Conservation (phyloP, 1,140 invertebrate genomes). For the Adoxophyes honmai region DNA sequence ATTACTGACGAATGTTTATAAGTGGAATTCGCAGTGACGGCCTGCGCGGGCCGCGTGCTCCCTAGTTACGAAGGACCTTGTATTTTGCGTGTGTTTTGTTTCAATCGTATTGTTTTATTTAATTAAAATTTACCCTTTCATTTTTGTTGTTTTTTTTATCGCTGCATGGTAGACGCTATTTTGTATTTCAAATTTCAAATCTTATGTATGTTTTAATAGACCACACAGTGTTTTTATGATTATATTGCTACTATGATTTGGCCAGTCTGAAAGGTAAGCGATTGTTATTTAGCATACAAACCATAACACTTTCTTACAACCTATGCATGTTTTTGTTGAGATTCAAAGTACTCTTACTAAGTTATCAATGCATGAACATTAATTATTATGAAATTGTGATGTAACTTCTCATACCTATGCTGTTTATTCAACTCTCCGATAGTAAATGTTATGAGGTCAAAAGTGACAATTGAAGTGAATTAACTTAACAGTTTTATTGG, state of each 20-base stretch:
- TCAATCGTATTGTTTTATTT: constrained; percentile 55
- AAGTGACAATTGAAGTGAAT: too few species aligned
- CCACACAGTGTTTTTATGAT: constrained; percentile 14
- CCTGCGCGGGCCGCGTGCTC: constrained; percentile 35
- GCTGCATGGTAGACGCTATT: constrained; percentile 66
- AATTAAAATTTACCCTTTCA: constrained; percentile 67
- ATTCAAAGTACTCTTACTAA: too few species aligned
- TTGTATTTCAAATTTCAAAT: constrained; percentile 30
- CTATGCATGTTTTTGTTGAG: too few species aligned
- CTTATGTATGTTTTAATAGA: not conserved
- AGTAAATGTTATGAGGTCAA: too few species aligned
- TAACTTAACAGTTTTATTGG: too few species aligned
- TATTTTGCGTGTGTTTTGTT: constrained; percentile 52
- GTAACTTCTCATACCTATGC: too few species aligned
- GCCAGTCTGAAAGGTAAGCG: constrained; percentile 4
- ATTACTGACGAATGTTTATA: constrained; percentile 23
- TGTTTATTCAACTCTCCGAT: too few species aligned
- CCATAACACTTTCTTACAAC: too few species aligned
- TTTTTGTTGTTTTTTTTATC: constrained; percentile 67
- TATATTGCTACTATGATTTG: constrained; percentile 12
- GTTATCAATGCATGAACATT: too few species aligned
- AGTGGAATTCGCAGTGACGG: constrained; percentile 27
- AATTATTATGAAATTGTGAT: too few species aligned
- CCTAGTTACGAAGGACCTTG: constrained; percentile 50
- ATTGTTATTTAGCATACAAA: not conserved